A percentile compares a stretch with the other conserved stretches of the same genome.
Evolutionary conservation across 92 coral and sea anemone genomes (phyloP).

Genomic region (Porites lobata): DNA sequence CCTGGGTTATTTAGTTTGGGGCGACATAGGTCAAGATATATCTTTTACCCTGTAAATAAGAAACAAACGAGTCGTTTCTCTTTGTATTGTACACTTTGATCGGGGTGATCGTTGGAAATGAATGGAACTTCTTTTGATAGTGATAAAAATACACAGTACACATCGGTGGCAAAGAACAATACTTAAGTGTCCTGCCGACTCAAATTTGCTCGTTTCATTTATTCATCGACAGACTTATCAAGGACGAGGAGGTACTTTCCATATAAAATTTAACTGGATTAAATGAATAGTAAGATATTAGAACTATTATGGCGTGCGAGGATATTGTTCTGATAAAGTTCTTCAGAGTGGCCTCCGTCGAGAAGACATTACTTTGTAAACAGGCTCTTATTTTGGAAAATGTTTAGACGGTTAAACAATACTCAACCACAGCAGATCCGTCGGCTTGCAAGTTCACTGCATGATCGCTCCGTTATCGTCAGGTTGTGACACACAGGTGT

Average conservation of each 20-base stretch:
- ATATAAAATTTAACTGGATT: constrained; percentile 44
- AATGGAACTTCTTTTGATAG: constrained; percentile 19
- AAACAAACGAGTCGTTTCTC: constrained; percentile 49
- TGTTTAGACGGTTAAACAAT: constrained; percentile 48
- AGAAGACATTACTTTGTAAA: constrained; percentile 24
- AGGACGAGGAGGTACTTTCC: constrained; percentile 10
- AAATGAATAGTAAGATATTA: not conserved
- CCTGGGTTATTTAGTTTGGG: constrained; percentile 53
- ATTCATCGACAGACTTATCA: not conserved
- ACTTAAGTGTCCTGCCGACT: not conserved
- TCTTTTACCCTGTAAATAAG: constrained; percentile 52
- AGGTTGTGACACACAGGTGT: not conserved
- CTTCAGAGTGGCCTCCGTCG: not conserved
- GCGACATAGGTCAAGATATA: constrained; percentile 53
- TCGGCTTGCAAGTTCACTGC: not conserved
- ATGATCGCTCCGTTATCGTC: not conserved
- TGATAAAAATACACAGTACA: constrained; percentile 20
- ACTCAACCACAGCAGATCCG: constrained; percentile 21
- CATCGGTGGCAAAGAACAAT: not conserved
- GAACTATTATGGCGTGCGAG: not conserved
- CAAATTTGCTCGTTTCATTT: constrained; percentile 8
- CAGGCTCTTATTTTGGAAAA: constrained; percentile 39
- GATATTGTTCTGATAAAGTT: constrained; percentile 10
- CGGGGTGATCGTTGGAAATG: constrained; percentile 18
- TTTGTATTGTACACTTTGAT: constrained; percentile 23